Evolutionary conservation across 2,797 vertebrate species (phyloP).

Genomic region (Macropodus opercularis): DNA sequence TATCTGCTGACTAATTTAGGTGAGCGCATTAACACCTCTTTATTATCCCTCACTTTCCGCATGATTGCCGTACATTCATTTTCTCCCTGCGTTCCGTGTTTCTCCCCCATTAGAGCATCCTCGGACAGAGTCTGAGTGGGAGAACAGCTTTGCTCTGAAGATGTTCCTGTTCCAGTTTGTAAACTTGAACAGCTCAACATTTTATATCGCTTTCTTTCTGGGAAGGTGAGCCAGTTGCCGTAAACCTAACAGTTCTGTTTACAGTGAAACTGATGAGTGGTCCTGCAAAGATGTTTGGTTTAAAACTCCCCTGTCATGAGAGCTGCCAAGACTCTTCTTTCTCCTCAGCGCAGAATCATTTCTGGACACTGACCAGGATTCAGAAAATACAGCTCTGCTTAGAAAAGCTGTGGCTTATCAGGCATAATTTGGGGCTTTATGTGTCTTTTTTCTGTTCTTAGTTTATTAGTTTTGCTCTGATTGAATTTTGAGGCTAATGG

Average conservation of each 20-base stretch:
- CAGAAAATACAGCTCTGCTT: constrained; percentile 11
- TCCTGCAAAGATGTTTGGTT: constrained; percentile 32
- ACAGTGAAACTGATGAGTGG: constrained; percentile 38
- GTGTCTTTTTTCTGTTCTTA: constrained; percentile 7
- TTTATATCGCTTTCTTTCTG: constrained; percentile 98
- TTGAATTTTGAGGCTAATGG: constrained; percentile 64
- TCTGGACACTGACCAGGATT: constrained; percentile 26
- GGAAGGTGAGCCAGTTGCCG: constrained; percentile 85
- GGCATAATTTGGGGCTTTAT: constrained; percentile 35
- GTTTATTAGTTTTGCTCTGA: constrained; percentile 51
- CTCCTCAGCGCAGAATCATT: constrained; percentile 9
- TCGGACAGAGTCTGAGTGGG: constrained; percentile 98
- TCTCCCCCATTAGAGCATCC: constrained; percentile 87
- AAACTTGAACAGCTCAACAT: constrained; percentile 98
- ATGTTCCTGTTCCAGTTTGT: constrained; percentile 99
- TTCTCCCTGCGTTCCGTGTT: constrained; percentile 13
- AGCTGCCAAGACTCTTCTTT: constrained; percentile 26
- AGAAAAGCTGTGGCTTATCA: constrained; percentile 25
- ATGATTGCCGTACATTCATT: constrained; percentile 22
- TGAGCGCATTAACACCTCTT: constrained; percentile 71
- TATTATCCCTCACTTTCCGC: constrained; percentile 26
- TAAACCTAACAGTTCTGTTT: constrained; percentile 44
- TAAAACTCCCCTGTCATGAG: constrained; percentile 38
- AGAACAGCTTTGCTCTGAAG: constrained; percentile 99
- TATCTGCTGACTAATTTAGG: constrained; percentile 96